These are phyloP conservation scores for Rhynchomys soricoides DNA, from an alignment of 2,113 vertebrate species.

Conservation along the genomic window DNA sequence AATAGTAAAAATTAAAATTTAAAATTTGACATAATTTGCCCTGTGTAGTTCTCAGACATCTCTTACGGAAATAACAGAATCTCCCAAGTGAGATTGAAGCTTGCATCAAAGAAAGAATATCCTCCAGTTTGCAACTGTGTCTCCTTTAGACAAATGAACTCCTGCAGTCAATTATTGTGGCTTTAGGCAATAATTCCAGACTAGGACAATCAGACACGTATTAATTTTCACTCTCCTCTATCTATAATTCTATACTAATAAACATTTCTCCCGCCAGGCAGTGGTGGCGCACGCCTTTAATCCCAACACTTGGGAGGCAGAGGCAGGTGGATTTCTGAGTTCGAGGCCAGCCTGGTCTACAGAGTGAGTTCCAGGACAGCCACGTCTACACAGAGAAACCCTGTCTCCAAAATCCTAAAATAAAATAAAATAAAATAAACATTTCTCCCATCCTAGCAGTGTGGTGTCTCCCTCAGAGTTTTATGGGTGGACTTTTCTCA, in stretches of 20 bases:
- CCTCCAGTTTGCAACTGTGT: slow-evolving; percentile 44
- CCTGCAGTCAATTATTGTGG: slow-evolving; percentile 84
- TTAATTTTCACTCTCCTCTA: slow-evolving; percentile 82
- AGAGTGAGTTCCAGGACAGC: no score
- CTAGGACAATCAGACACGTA: slow-evolving; percentile 80
- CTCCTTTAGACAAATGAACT: slow-evolving; percentile 81
- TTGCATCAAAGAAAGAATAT: slow-evolving; percentile 33
- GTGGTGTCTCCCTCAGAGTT: slow-evolving; percentile 45
- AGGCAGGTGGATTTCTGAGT: no score
- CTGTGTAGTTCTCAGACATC: not conserved
- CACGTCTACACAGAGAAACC: no score
- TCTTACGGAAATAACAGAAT: not conserved
- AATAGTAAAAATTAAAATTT: slow-evolving; percentile 41
- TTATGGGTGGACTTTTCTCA: slow-evolving; percentile 6
- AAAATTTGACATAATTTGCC: not conserved
- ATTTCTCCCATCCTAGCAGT: slow-evolving; percentile 71
- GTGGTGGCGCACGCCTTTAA: no score
- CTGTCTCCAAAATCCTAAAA: no score
- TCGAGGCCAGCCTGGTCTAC: no score
- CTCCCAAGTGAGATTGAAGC: not conserved
- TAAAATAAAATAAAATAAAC: no score
- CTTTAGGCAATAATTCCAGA: slow-evolving; percentile 82
- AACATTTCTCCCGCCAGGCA: slow-evolving; percentile 76
- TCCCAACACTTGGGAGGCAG: no score
- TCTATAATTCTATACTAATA: slow-evolving; percentile 81